These are phyloP conservation scores for Tringa solitaria DNA, from an alignment of 2,113 vertebrate genomes.

Conservation along the genomic window DNA sequence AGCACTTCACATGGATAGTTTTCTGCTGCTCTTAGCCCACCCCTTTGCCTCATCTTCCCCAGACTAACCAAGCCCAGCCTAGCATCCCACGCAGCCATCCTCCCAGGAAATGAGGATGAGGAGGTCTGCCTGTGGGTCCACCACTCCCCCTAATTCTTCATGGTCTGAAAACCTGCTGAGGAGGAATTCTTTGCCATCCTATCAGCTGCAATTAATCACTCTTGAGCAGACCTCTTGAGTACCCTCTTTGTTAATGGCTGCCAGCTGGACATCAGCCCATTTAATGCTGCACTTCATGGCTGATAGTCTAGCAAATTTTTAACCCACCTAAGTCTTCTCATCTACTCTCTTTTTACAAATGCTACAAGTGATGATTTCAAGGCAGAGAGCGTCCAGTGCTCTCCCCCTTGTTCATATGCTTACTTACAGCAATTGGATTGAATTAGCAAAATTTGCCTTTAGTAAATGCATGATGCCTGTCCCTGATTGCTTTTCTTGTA, in stretches of 20 bases:
- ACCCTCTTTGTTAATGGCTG: background rate
- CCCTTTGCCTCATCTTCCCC: background rate
- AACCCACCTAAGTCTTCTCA: background rate
- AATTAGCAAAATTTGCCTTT: background rate
- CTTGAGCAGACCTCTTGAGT: background rate
- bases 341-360: background rate
- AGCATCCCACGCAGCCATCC: fast-evolving
- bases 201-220: background rate
- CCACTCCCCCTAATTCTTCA: background rate
- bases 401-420: background rate
- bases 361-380: background rate
- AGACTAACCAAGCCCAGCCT: background rate
- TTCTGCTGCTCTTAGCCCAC: background rate
- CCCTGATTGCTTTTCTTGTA: background rate
- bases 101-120: background rate
- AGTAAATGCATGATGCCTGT: background rate
- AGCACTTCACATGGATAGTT: background rate
- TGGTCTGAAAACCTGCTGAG: background rate
- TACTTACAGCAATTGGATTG: background rate
- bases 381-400: background rate
- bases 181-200: background rate
- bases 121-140: background rate
- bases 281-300: background rate
- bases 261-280: background rate
- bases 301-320: background rate